Conservation (phyloP, 2,797 vertebrate genomes). For the Mastacembelus armatus region DNA sequence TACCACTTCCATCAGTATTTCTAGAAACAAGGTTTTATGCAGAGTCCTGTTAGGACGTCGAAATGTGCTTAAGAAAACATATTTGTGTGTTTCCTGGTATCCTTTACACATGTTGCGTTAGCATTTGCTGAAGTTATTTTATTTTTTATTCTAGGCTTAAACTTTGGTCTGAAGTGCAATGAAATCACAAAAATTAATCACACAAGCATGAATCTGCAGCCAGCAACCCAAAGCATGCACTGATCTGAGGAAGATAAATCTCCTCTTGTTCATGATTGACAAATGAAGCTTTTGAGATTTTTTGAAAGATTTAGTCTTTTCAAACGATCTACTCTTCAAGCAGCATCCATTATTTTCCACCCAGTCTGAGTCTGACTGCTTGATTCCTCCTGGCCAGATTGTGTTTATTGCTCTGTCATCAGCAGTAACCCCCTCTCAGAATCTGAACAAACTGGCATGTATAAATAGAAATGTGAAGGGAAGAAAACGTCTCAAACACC, state of each 20-base stretch:
- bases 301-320: conserved; percentile 2
- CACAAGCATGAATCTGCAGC: conserved; percentile 46
- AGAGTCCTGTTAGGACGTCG: neutral
- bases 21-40: neutral
- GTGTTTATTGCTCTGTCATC: conserved; percentile 65
- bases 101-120: conserved; percentile 13
- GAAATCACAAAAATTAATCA: conserved; percentile 14
- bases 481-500: conserved; percentile 51
- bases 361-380: conserved; percentile 32
- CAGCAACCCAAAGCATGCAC: conserved; percentile 17
- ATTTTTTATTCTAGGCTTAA: too few relatives aligned
- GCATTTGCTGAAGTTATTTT: neutral
- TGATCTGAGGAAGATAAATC: conserved; percentile 38
- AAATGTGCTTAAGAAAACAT: neutral
- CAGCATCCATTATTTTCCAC: conserved; percentile 24
- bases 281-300: conserved; percentile 2
- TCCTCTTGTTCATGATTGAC: neutral
- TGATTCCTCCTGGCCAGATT: conserved; percentile 61
- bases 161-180: conserved; percentile 15
- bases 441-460: conserved; percentile 61
- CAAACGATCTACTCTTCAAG: conserved; percentile 22
- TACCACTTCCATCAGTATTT: too few relatives aligned
- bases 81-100: conserved; percentile 13
- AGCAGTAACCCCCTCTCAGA: conserved; percentile 43
- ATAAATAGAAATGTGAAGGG: conserved; percentile 65